Percentiles rank a stretch among this genome's conserved stretches.
phyloP scores from a whole-genome alignment of 53 echinoderm and acorn worm species.

The Echinometra lucunter region DNA sequence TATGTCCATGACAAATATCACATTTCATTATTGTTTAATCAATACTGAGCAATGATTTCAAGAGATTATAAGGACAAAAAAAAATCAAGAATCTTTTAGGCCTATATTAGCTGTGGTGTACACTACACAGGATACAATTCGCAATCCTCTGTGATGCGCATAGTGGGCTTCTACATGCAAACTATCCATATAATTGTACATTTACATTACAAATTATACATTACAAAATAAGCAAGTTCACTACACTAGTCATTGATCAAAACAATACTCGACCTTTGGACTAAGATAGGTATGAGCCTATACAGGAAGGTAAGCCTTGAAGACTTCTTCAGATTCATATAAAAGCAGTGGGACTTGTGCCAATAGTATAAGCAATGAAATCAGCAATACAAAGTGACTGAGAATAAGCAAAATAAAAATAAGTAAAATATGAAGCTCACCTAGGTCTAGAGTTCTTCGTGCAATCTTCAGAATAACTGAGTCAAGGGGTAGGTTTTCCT shows the following conservation, averaged over 20 bases:
- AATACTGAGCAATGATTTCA: not conserved
- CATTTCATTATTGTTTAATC: no score
- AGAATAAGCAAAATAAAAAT: not conserved
- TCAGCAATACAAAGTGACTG: not conserved
- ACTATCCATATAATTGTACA: no score
- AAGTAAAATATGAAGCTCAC: slow-evolving; percentile 4
- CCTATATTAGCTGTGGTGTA: no score
- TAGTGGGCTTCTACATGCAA: not conserved
- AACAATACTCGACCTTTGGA: not conserved
- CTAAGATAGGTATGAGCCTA: not conserved
- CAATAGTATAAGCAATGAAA: not conserved
- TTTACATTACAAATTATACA: no score
- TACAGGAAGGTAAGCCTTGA: not conserved
- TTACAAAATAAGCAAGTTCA: not conserved
- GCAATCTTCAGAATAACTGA: not conserved
- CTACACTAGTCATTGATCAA: not conserved
- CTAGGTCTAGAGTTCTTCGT: not conserved
- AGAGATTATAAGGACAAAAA: no score
- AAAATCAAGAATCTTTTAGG: no score
- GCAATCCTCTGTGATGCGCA: not conserved
- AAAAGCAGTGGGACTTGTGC: slow-evolving; percentile 10
- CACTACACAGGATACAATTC: not conserved
- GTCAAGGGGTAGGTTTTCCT: no score
- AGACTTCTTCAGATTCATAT: not conserved
- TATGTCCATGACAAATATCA: no score